phyloP scores from a whole-genome alignment of 2,888 invertebrate genomes.

The Nomada goodeniana region DNA sequence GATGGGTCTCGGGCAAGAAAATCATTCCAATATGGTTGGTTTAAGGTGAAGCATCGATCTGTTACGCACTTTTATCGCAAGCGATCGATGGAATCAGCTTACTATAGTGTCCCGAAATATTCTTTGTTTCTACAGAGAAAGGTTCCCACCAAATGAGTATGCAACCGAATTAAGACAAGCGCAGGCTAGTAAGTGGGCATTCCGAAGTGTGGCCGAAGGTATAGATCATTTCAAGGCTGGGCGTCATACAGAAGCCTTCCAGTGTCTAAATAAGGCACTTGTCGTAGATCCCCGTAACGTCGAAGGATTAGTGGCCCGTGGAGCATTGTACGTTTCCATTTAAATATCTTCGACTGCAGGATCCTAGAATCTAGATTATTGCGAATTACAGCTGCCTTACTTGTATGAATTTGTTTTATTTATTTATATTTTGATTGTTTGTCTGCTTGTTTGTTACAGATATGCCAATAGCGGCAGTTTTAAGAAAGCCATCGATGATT shows the following conservation, averaged over 20 bases:
- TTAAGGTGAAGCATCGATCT: conserved; percentile 86
- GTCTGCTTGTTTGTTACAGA: conserved; percentile 77
- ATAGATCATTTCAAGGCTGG: conserved; percentile 97
- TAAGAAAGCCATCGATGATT: conserved; percentile 96
- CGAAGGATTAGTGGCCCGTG: conserved; percentile 96
- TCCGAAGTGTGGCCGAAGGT: conserved; percentile 96
- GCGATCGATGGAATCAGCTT: background rate
- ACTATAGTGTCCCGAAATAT: background rate
- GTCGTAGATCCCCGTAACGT: conserved; percentile 96
- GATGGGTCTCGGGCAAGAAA: conserved; percentile 89
- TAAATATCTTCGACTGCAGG: too few relatives aligned
- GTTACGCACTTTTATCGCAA: background rate
- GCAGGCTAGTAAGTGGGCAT: conserved; percentile 97
- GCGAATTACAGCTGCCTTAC: background rate
- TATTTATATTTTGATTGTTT: too few relatives aligned
- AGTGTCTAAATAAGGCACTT: conserved; percentile 96
- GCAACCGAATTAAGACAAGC: conserved; percentile 93
- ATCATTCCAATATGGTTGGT: conserved; percentile 89
- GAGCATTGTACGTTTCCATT: conserved; percentile 88
- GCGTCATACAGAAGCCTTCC: conserved; percentile 96
- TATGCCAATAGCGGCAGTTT: conserved; percentile 97
- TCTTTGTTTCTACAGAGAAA: conserved; percentile 86
- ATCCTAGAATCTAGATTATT: background rate
- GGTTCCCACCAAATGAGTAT: conserved; percentile 92
- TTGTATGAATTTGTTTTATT: background rate